phyloP scores from a whole-genome alignment of 2,113 vertebrate species.

The Dermatemys mawii region DNA sequence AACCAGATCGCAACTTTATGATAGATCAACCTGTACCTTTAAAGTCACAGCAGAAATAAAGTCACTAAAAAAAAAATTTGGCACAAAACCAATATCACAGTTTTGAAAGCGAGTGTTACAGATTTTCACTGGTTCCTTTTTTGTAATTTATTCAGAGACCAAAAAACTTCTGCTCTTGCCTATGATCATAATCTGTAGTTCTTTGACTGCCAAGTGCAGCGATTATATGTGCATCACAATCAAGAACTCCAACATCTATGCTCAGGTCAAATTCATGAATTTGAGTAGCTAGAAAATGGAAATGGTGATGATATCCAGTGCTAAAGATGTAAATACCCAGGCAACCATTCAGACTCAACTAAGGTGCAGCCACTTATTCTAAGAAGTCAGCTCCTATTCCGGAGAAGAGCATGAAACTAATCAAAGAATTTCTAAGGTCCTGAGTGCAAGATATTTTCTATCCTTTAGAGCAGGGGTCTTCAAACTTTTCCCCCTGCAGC shows the following conservation, averaged over 20 bases:
- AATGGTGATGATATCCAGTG: neutral
- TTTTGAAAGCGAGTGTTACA: neutral
- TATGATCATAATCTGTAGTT: accelerated
- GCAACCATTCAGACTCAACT: neutral
- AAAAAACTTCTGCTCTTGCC: neutral
- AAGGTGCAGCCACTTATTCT: neutral
- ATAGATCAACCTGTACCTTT: accelerated
- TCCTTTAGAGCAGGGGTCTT: neutral
- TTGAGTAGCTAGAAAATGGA: neutral
- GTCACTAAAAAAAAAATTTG: neutral
- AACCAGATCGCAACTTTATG: accelerated
- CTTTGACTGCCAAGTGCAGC: neutral
- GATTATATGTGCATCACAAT: neutral
- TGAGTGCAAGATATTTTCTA: neutral
- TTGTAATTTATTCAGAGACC: neutral
- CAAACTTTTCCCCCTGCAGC: no score
- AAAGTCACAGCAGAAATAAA: neutral
- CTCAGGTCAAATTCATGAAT: neutral
- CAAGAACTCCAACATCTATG: neutral
- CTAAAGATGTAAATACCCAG: neutral
- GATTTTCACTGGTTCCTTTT: accelerated
- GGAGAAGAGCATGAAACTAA: neutral
- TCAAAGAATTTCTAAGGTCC: neutral
- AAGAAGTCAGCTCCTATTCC: neutral
- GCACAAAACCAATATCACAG: neutral